Percentiles rank a stretch among this genome's conserved stretches.
Conservation (phyloP, 1,140 invertebrate species). For the Dolichoris vasculosae region DNA sequence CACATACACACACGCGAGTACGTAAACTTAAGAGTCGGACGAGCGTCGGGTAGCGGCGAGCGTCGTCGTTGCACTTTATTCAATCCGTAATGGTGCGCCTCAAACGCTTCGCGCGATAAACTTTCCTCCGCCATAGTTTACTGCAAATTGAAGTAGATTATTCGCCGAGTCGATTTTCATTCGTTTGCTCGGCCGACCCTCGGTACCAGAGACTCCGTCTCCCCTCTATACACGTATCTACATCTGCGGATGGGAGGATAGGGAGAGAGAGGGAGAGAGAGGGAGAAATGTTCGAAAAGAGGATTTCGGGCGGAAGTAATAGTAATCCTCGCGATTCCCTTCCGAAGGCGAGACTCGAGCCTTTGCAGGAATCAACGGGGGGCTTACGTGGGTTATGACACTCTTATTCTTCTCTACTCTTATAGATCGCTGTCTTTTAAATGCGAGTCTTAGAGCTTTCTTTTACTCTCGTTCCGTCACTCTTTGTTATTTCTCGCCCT, state of each 20-base stretch:
- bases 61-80: conserved; percentile 50
- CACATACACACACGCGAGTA: too few species aligned
- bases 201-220: neutral
- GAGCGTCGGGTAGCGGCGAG: neutral
- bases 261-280: conserved; percentile 26
- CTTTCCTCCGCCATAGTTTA: conserved; percentile 62
- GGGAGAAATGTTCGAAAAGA: conserved; percentile 61
- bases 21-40: conserved; percentile 13
- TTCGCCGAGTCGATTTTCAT: conserved; percentile 63
- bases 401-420: conserved; percentile 56
- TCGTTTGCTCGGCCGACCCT: conserved; percentile 43
- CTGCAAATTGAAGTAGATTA: conserved; percentile 72
- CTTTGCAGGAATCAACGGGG: conserved; percentile 65
- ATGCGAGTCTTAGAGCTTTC: neutral
- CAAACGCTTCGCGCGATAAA: conserved; percentile 49
- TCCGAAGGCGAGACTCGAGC: conserved; percentile 65
- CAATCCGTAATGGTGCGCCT: conserved; percentile 44
- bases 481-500: neutral
- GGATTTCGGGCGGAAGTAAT: conserved; percentile 70
- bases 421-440: conserved; percentile 8
- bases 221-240: neutral
- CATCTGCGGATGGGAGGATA: neutral
- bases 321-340: conserved; percentile 70
- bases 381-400: conserved; percentile 71
- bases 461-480: neutral